A percentile compares a stretch with the other conserved stretches of the same genome.
These are phyloP conservation scores for Chamaetylas fuelleborni DNA, from an alignment of 2,113 vertebrate species.

Conservation along the genomic window DNA sequence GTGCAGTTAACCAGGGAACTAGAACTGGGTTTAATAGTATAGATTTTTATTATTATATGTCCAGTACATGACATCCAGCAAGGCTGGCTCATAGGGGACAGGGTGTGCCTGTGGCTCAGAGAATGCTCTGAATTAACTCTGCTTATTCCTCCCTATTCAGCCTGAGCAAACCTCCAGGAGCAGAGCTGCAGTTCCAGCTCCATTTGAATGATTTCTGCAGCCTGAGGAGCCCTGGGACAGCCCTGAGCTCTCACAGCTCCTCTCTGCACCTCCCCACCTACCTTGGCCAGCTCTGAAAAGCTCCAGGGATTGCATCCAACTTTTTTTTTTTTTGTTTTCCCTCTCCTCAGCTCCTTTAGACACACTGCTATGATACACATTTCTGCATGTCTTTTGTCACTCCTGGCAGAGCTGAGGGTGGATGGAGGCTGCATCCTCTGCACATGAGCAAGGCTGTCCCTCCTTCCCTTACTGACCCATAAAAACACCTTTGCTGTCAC, in stretches of 20 bases:
- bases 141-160: background rate
- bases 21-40: background rate
- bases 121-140: background rate
- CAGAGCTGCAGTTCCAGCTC: background rate
- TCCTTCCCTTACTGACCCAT: background rate
- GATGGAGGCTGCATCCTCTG: background rate
- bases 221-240: background rate
- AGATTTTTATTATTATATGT: background rate
- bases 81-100: background rate
- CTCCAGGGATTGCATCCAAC: background rate
- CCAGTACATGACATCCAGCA: background rate
- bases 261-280: background rate
- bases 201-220: background rate
- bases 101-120: background rate
- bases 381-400: background rate
- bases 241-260: background rate
- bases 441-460: background rate
- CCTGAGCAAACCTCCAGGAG: constrained; percentile 14
- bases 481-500: background rate
- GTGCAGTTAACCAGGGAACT: background rate
- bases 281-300: background rate
- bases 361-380: background rate
- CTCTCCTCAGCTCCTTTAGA: background rate
- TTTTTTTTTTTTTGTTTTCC: background rate
- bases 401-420: background rate